Evolutionary conservation across 1,140 invertebrate genomes (phyloP).

Genomic region (Trichoplusia ni): DNA sequence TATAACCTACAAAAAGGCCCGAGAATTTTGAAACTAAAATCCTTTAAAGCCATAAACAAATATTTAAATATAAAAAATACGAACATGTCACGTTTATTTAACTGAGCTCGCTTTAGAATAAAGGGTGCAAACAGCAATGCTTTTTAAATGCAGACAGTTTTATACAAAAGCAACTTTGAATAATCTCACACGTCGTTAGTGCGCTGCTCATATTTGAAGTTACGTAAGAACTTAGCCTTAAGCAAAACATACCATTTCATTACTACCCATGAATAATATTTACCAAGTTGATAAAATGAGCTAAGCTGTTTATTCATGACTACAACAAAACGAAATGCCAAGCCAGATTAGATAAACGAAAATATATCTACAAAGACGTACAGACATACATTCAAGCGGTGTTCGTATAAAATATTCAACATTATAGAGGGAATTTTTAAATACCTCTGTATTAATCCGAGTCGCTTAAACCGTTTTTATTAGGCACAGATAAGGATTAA

Average conservation of each 20-base stretch:
- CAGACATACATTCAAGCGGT: background rate
- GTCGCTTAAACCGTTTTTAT: slow-evolving; percentile 9
- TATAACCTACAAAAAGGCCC: no score
- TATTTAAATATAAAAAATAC: no score
- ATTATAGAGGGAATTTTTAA: slow-evolving; percentile 16
- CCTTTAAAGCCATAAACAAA: no score
- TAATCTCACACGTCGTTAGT: no score
- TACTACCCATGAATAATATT: slow-evolving; percentile 56
- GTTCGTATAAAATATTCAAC: slow-evolving; percentile 14
- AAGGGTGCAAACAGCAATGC: no score
- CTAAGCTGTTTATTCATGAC: slow-evolving; percentile 58
- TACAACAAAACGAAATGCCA: background rate
- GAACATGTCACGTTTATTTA: no score
- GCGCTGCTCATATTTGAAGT: no score
- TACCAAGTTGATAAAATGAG: slow-evolving; percentile 50
- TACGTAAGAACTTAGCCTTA: background rate
- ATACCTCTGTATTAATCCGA: slow-evolving; percentile 19
- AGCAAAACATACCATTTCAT: background rate
- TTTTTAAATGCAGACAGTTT: no score
- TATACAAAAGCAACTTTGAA: no score
- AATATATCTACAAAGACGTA: no score
- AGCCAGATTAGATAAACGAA: slow-evolving; percentile 23
- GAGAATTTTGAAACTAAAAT: no score
- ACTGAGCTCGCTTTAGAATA: no score
- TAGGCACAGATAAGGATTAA: slow-evolving; percentile 27